Conservation (phyloP, 2,888 invertebrate species). For the Stramonita haemastoma region DNA sequence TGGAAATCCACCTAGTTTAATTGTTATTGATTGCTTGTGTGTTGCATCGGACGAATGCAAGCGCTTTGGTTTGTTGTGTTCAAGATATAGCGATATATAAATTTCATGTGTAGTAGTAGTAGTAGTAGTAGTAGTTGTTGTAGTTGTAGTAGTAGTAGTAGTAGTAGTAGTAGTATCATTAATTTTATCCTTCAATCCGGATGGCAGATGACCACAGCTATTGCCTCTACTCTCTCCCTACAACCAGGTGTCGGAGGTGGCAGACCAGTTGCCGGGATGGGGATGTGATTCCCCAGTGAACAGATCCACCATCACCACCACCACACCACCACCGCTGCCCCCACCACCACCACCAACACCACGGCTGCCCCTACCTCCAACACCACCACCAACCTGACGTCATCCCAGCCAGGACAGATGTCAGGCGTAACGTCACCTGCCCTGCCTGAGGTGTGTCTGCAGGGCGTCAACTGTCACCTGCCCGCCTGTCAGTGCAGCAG, state of each 20-base stretch:
- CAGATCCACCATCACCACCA: not conserved
- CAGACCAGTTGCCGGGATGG: no score
- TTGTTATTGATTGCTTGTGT: no score
- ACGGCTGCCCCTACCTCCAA: not conserved
- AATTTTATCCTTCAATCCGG: no score
- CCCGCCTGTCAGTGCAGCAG: constrained; percentile 3
- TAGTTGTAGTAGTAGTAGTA: not conserved
- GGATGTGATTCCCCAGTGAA: no score
- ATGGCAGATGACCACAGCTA: not conserved
- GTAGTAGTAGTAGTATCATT: no score
- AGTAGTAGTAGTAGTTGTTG: no score
- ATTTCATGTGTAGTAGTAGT: no score
- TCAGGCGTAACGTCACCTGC: not conserved
- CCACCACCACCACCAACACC: not conserved
- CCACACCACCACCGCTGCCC: not conserved
- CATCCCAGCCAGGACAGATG: not conserved
- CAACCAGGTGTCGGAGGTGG: no score
- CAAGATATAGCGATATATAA: no score
- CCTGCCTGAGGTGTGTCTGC: not conserved
- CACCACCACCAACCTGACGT: not conserved
- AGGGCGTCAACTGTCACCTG: not conserved
- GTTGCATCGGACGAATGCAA: no score
- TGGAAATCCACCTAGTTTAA: no score
- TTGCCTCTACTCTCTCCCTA: not conserved
- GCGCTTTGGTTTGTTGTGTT: no score